Evolutionary conservation across 2,113 vertebrate species (phyloP), one percentile per base, ranked within the genome.

Genomic region (Balaenoptera acutorostrata): DNA sequence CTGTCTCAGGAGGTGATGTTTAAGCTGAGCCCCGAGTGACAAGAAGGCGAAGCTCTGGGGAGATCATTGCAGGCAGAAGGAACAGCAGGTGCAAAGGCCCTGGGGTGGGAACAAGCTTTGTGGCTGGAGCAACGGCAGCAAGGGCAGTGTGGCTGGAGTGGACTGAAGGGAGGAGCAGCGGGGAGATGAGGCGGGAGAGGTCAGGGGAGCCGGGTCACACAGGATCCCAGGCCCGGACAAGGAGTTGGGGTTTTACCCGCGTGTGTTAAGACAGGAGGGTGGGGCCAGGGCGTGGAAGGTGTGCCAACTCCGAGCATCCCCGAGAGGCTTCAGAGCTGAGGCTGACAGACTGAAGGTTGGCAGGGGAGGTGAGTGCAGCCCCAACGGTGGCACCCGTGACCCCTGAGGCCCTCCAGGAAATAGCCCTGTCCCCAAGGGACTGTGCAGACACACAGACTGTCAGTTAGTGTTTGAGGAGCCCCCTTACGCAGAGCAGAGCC

Each of bases 331-430:
- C 8, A 17, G 29, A 36, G 59, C 31, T 1, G 25, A 57, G 33
- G 63, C 49, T 5, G 25, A 39, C 20, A 0, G 3, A 41, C 11
- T 44, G n/a, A 7, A 4, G 33, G 10, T 25, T 27, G 66, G 66
- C 66, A 27, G 63, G 10, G 27, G 52, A 15, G 41, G 63, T 3
- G 8, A 55, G 29, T 9, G 41, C 1, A 9, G 39, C 33, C 33
- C 31, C 27, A 2, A 3, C 0, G 0, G 13, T 2, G 2, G 33
- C 33, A 49, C 33, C 7, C 6, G 6, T 10, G 61, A 77, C 12
- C 31, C 31, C 46, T 15, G 0, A 8, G 59, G 59, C 49, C 11
- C 29, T 63, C n/a, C 25, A 25, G 64, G 13, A 82, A 39, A 18
- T 25, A 49, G 74, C 49, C 31, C 29, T 6, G 1, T n/a, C 39